These are phyloP conservation scores for Scaeva pyrastri DNA, from an alignment of 2,888 invertebrate species.

Conservation along the genomic window DNA sequence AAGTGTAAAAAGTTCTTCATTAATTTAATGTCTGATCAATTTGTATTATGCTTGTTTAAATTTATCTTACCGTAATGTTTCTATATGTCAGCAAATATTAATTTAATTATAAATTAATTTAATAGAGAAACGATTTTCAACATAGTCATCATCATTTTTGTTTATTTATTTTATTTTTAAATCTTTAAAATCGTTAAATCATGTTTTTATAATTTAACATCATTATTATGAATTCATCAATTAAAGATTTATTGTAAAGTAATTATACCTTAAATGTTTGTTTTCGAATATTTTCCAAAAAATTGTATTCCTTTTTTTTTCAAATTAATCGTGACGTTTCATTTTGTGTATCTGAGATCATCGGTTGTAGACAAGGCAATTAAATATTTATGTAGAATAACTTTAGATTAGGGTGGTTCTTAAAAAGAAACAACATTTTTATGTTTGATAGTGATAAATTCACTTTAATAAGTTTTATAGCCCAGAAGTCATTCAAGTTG, in stretches of 20 bases:
- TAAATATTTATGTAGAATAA: not conserved
- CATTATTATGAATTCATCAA: not conserved
- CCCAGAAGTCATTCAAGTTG: too few species aligned
- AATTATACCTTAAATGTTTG: not conserved
- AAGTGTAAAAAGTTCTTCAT: not conserved
- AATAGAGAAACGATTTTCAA: not conserved
- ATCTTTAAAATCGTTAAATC: not conserved
- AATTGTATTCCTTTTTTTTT: not conserved
- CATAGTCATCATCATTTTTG: not conserved
- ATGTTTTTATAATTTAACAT: not conserved
- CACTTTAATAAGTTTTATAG: too few species aligned
- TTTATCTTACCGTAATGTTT: not conserved
- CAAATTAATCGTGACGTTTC: not conserved
- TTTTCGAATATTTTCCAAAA: not conserved
- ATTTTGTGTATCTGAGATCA: conserved; percentile 1
- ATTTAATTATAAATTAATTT: not conserved
- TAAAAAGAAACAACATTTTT: too few species aligned
- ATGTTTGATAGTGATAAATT: too few species aligned
- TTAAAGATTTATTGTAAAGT: conserved; percentile 19
- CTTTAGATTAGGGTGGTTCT: too few species aligned
- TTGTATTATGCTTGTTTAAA: not conserved
- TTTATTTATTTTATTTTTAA: not conserved
- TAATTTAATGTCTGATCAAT: not conserved
- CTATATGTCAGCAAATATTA: not conserved
- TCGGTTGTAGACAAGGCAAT: not conserved